phyloP scores from a whole-genome alignment of 1,140 invertebrate species.

The Eumaeus atala region DNA sequence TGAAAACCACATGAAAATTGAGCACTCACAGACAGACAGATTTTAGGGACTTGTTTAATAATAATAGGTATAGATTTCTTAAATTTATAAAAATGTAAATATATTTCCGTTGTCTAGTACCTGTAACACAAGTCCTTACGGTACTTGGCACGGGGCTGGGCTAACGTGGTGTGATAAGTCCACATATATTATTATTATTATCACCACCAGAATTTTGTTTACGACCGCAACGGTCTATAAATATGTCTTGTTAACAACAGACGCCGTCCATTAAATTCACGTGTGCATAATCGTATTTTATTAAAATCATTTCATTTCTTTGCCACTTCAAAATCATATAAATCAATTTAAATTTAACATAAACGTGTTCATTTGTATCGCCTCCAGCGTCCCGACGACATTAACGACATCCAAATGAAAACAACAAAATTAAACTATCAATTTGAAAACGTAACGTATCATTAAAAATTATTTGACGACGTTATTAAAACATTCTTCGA shows the following conservation, averaged over 20 bases:
- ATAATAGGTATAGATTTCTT: no score
- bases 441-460: constrained; percentile 52
- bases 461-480: constrained; percentile 50
- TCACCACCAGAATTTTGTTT: no score
- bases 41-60: no score
- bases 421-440: constrained; percentile 67
- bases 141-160: no score
- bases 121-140: no score
- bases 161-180: no score
- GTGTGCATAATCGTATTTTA: neutral
- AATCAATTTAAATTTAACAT: constrained; percentile 56
- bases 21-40: no score
- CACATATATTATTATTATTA: no score
- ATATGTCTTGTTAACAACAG: constrained; percentile 2
- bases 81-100: no score
- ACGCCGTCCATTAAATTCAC: neutral
- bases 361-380: constrained; percentile 68
- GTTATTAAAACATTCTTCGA: constrained; percentile 41
- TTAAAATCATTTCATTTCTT: constrained; percentile 21
- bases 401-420: constrained; percentile 64
- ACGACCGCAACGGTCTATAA: neutral
- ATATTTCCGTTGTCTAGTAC: no score
- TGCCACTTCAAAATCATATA: constrained; percentile 44
- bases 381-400: constrained; percentile 48
- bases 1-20: no score